Percentiles rank a stretch among this genome's conserved stretches.
These are phyloP conservation scores for Heloderma charlesbogerti DNA, from an alignment of 2,113 vertebrate genomes.

Conservation along the genomic window DNA sequence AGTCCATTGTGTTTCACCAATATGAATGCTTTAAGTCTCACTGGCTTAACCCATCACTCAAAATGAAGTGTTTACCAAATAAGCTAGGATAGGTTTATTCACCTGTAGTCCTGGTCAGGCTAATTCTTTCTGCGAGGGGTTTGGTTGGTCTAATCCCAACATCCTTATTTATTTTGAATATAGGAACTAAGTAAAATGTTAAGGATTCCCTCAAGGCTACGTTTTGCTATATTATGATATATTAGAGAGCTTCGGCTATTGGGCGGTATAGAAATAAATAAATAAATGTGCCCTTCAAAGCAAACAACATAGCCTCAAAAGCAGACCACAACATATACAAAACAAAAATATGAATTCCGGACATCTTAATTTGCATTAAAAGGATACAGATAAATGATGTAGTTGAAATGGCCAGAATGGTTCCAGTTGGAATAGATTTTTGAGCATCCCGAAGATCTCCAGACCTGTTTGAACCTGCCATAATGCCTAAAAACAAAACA, in stretches of 20 bases:
- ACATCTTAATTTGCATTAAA: slow-evolving; percentile 15
- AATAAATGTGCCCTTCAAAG: too few relatives aligned
- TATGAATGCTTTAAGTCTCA: background rate
- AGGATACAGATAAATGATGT: slow-evolving; percentile 98
- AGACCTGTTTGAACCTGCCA: slow-evolving; percentile 97
- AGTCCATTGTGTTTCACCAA: background rate
- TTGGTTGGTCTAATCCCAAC: background rate
- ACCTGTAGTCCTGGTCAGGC: too few relatives aligned
- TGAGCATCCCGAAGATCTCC: slow-evolving; percentile 95
- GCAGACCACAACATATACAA: background rate
- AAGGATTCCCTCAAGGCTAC: too few relatives aligned
- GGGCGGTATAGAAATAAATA: too few relatives aligned
- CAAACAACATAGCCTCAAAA: background rate
- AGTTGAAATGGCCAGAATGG: slow-evolving; percentile 93
- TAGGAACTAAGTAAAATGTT: background rate
- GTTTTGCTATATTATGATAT: too few relatives aligned
- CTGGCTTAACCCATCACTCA: background rate
- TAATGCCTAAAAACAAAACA: slow-evolving; percentile 86
- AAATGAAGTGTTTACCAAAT: background rate
- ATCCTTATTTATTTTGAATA: background rate
- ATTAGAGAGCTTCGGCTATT: too few relatives aligned
- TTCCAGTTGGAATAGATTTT: slow-evolving; percentile 95
- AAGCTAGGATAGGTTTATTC: background rate
- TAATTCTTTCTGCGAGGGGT: background rate
- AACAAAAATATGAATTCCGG: background rate